A percentile compares a stretch with the other conserved stretches of the same genome.
Conservation (phyloP, 1,140 invertebrate genomes). For the Cotesia glomerata region DNA sequence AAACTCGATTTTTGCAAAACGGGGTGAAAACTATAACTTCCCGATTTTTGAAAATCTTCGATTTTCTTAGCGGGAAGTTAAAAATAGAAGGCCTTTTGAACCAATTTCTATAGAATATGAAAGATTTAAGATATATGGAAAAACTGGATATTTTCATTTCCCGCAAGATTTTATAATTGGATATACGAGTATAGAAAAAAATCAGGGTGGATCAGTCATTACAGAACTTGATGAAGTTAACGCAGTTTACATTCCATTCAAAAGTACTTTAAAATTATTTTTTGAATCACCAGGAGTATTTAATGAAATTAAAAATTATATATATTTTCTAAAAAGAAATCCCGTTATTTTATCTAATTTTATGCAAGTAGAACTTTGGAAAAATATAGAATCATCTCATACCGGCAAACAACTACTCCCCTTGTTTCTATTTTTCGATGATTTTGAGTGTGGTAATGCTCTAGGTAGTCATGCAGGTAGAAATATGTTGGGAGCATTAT, state of each 20-base stretch:
- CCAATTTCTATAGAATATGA: too few species aligned
- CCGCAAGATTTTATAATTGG: background rate
- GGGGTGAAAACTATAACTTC: too few species aligned
- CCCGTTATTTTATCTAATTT: background rate
- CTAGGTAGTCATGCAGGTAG: background rate
- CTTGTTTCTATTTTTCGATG: background rate
- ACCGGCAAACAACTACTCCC: background rate
- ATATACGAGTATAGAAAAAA: background rate
- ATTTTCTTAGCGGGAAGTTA: too few species aligned
- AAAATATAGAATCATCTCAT: background rate
- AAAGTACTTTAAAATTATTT: background rate
- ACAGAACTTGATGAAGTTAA: background rate
- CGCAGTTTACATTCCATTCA: background rate
- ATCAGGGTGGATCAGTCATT: background rate
- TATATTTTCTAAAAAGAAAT: background rate
- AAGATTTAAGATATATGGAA: too few species aligned
- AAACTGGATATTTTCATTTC: too few species aligned
- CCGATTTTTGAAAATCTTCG: too few species aligned
- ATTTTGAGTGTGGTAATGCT: background rate
- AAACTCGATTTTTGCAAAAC: too few species aligned
- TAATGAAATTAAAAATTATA: background rate
- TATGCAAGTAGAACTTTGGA: background rate
- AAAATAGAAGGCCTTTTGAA: too few species aligned
- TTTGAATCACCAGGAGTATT: background rate
- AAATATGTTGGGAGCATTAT: background rate